Evolutionary conservation across 1,140 invertebrate genomes (phyloP).

Genomic region (Odontomachus brunneus): DNA sequence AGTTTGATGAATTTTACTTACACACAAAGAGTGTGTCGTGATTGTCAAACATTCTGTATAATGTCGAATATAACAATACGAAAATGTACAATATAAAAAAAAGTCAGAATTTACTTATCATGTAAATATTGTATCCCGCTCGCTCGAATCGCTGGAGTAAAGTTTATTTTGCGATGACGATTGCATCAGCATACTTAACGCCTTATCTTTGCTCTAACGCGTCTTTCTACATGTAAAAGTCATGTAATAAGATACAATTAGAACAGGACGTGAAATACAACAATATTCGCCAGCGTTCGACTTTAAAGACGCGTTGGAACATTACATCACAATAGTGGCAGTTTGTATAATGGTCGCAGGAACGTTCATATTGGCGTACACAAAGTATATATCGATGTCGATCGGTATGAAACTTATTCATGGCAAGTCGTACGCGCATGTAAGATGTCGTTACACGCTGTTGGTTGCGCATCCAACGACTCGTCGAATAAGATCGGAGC

Average conservation of each 20-base stretch:
- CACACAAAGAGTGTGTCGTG: no score
- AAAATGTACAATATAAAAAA: no score
- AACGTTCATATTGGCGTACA: constrained; percentile 48
- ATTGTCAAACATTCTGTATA: no score
- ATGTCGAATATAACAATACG: no score
- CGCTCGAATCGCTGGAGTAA: neutral
- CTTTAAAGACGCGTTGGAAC: constrained; percentile 6
- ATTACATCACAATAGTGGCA: constrained; percentile 31
- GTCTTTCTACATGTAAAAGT: constrained; percentile 10
- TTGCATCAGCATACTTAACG: neutral
- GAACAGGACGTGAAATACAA: no score
- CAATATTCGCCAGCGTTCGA: neutral
- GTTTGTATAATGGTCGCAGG: constrained; percentile 52
- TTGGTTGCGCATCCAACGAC: no score
- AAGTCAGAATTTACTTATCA: neutral
- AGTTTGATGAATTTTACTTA: no score
- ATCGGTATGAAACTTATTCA: neutral
- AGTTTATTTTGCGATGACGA: neutral
- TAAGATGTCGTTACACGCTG: no score
- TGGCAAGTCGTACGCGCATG: neutral
- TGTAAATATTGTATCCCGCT: constrained; percentile 7
- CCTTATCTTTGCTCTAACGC: constrained; percentile 4
- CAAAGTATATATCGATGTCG: constrained; percentile 1
- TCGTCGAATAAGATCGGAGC: no score
- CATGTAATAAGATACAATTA: constrained; percentile 11